Conservation (phyloP, 2,113 vertebrate species). For the Dryoscopus gambensis region DNA sequence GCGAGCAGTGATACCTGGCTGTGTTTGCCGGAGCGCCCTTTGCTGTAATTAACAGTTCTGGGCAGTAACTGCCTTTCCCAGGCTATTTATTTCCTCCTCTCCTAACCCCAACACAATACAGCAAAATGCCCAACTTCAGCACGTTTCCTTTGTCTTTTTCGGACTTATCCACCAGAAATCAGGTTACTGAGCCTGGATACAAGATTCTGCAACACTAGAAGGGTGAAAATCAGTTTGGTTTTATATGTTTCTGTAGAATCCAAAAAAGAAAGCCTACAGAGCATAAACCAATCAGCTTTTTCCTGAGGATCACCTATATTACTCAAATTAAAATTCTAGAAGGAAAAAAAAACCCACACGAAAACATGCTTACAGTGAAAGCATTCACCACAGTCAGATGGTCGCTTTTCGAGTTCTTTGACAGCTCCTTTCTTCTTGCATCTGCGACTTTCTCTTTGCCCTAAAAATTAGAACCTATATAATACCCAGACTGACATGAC, state of each 20-base stretch:
- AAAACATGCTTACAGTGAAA: conserved; percentile 76
- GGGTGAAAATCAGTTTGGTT: neutral
- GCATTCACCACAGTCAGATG: conserved; percentile 94
- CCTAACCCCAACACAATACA: neutral
- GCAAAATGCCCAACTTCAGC: neutral
- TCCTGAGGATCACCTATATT: neutral
- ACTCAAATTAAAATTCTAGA: neutral
- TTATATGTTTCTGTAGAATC: neutral
- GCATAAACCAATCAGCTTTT: neutral
- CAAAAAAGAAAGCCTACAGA: neutral
- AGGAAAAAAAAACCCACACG: neutral
- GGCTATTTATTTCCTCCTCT: neutral
- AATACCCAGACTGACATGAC: neutral
- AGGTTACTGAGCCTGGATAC: neutral
- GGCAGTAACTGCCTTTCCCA: neutral
- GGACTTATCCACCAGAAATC: neutral
- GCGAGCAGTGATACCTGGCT: neutral
- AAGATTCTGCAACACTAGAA: neutral
- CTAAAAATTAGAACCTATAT: conserved; percentile 60
- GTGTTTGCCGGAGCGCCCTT: neutral
- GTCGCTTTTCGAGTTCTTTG: conserved; percentile 89
- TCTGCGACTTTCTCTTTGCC: conserved; percentile 97
- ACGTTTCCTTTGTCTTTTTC: neutral
- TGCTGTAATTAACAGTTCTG: neutral
- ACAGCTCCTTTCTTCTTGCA: conserved; percentile 85